Base-by-base conservation (phyloP, 2,797 vertebrate genomes). In the Pitangus sulphuratus region DNA sequence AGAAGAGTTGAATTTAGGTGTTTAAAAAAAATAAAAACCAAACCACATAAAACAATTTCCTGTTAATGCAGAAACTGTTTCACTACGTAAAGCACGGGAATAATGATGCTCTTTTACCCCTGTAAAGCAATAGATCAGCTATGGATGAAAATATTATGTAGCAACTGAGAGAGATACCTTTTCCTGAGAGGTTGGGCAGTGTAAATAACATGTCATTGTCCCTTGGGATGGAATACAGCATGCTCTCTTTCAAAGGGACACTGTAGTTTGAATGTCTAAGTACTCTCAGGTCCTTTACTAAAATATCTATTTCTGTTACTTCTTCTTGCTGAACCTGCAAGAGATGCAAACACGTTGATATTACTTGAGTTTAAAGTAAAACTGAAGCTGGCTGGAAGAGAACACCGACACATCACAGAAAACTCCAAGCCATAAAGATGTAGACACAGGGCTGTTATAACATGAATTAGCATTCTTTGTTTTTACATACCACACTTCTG, bases 301-400 rank as follows among this genome's bases (percentile, higher is more conserved):
- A 97, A 95, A 99, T 98, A 91, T 99, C 98, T 95, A 99, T 97
- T 98, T 99, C 99, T 95, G 98, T 99, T 95, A 99, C 98, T 48
- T 99, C 98, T 74, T 99, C 98, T 96, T 99, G 99, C 84, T 99
- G 98, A 90, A 98, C 99, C 99, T 99, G 74, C 58, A 71, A 93
- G 94, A 97, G 85, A 76, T 85, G 72, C 50, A 92, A 81, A 89
- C 47, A 22, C 6, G 11, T 57, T 33, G n/a, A 3, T 35, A 48
- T 60, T 31, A 35, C 21, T 20, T 20, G 33, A 91, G 11, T 76
- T 93, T 69, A 53, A 54, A 58, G 48, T 25, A 53, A 78, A 35
- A 76, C 37, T 28, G 48, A 90, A 77, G 35, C 19, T 74, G 15
- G 44, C 70, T 74, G 75, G 45, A 64, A 92, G 30, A 91, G 33